These are phyloP conservation scores for Eunapius fragilis DNA, from an alignment of 37 sponge, comb jelly and placozoan genomes.

Conservation along the genomic window DNA sequence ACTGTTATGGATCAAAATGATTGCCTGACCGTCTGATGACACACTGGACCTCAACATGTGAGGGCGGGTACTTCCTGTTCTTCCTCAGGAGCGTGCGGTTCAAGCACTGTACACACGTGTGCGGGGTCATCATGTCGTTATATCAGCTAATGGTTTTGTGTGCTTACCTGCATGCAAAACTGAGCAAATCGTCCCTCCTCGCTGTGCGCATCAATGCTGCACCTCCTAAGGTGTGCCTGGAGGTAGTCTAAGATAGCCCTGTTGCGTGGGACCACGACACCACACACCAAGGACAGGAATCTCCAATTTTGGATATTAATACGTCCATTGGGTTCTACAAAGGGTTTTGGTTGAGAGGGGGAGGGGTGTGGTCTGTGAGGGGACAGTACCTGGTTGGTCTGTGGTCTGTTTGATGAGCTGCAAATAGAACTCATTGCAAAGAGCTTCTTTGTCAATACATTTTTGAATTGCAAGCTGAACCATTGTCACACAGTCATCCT, in stretches of 20 bases:
- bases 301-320: conserved; percentile 96
- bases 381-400: conserved; percentile 83
- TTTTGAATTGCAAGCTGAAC: conserved; percentile 88
- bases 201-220: conserved; percentile 75
- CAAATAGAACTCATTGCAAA: conserved; percentile 95
- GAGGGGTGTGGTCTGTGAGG: not conserved
- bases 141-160: no score
- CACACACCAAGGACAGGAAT: conserved; percentile 70
- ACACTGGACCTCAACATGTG: conserved; percentile 82
- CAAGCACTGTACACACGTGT: conserved; percentile 48
- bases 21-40: conserved; percentile 72
- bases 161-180: conserved; percentile 70
- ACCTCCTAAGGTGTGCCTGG: conserved; percentile 81
- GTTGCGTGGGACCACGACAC: conserved; percentile 91
- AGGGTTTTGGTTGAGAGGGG: not conserved
- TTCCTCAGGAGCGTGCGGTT: conserved; percentile 70
- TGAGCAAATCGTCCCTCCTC: conserved; percentile 96
- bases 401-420: conserved; percentile 97
- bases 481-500: conserved; percentile 75
- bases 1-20: not conserved
- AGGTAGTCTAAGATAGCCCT: conserved; percentile 85
- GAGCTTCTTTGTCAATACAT: conserved; percentile 90
- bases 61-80: conserved; percentile 96
- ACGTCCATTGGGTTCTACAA: conserved; percentile 88
- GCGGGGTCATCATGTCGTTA: no score